A percentile compares a stretch with the other conserved stretches of the same genome.
These are phyloP conservation scores for Tenrec ecaudatus DNA, from an alignment of 2,113 vertebrate genomes.

Conservation along the genomic window DNA sequence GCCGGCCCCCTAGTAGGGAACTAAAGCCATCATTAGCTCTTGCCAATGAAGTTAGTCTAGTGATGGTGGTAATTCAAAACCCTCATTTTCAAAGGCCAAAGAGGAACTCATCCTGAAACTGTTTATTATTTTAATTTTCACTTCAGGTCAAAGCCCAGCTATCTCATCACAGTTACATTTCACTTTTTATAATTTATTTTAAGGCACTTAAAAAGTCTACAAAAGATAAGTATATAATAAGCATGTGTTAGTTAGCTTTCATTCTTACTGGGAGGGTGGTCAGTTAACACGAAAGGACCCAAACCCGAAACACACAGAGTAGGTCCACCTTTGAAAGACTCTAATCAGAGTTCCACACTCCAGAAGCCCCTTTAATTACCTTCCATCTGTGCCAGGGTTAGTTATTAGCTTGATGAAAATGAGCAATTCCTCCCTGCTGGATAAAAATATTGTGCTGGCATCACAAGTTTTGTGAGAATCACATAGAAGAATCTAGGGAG, in stretches of 20 bases:
- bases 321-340: too few relatives aligned
- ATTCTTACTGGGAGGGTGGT: neutral
- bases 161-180: neutral
- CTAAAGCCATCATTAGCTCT: neutral
- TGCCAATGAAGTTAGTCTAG: neutral
- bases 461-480: neutral
- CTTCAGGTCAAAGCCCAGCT: neutral
- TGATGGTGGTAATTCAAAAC: neutral
- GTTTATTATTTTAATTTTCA: neutral
- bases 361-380: neutral
- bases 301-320: conserved; percentile 35
- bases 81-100: neutral
- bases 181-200: neutral
- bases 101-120: neutral
- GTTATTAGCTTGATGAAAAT: neutral
- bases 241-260: neutral
- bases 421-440: neutral
- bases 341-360: neutral
- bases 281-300: conserved; percentile 4
- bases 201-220: neutral
- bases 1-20: neutral
- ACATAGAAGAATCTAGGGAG: conserved; percentile 41
- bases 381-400: neutral
- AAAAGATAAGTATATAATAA: neutral
- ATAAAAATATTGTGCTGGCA: conserved; percentile 14